Evolutionary conservation across 2,888 invertebrate species (phyloP), one percentile per base, ranked within the genome.

Genomic region (Oligia fasciuncula): DNA sequence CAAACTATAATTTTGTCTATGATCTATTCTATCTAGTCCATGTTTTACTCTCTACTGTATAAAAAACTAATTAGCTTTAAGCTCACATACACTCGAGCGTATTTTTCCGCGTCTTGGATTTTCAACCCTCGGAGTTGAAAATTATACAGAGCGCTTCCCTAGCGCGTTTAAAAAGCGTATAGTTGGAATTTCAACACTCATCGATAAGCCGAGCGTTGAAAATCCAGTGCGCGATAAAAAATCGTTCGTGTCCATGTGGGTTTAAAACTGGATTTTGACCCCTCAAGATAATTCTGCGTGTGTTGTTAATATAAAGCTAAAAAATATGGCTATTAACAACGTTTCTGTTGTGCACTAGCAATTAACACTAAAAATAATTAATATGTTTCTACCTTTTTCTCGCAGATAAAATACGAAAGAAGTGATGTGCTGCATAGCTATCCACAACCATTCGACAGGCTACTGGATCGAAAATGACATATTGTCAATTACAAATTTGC

Each of bases 301-400:
- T 67, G n/a, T 23, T 71, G 19, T 49, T 51, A 76, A 29, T 81
- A 81, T 88, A 90, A 89, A 89, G 85, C 87, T 90, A 87, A 80
- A 77, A 51, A 73, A 85, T 88, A 90, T 88, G 89, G 88, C 87
- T 82, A 66, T 49, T 66, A 5, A 29, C 60, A 60, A 29, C 14
- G 14, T 23, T 29, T 79, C 57, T 84, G 63, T 79, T 79, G 79
- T 11, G 2, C 13, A 84, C 63, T 57, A 43, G 23, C 54, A 23
- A 40, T 9, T 13, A 4, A 49, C 57, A 57, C 6, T 1, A 5
- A 65, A 43, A 40, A 40, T 29, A 29, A 29, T 29, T 0, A 29
- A 29, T 1, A 17, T 17, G 1, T 69, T 19, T 69, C 49, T 13
- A 19, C 1, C 1, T 14, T 23, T n/a, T 54, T 70, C 54, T 40